Conservation (phyloP, 1,140 invertebrate genomes). For the Thaumatotibia leucotreta region DNA sequence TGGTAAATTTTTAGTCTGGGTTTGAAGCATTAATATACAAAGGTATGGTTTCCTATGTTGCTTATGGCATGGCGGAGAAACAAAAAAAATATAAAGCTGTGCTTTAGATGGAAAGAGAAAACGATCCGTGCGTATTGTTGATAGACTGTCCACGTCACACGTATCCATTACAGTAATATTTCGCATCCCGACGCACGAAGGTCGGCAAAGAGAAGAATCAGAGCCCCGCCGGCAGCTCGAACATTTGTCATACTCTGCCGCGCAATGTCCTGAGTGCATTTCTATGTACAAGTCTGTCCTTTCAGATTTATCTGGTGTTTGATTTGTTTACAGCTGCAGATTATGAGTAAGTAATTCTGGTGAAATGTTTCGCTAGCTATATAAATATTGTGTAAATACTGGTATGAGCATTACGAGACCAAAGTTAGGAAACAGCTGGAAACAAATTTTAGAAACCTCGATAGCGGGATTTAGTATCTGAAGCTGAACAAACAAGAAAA, state of each 20-base stretch:
- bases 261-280: constrained; percentile 54
- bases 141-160: constrained; percentile 41
- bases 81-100: neutral
- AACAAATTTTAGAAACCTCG: too few relatives aligned
- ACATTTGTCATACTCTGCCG: constrained; percentile 64
- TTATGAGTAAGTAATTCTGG: neutral
- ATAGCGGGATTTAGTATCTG: too few relatives aligned
- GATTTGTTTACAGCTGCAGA: constrained; percentile 53
- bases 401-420: too few relatives aligned
- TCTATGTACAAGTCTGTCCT: constrained; percentile 50
- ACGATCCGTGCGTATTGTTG: too few relatives aligned
- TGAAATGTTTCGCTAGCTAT: neutral
- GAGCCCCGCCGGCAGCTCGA: constrained; percentile 27
- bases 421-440: too few relatives aligned
- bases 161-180: constrained; percentile 59
- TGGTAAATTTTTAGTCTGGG: too few relatives aligned
- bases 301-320: constrained; percentile 42
- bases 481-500: too few relatives aligned
- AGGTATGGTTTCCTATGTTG: too few relatives aligned
- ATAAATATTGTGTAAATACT: too few relatives aligned
- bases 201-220: constrained; percentile 46
- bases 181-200: constrained; percentile 27
- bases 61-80: too few relatives aligned
- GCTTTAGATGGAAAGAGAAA: neutral
- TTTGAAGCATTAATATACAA: too few relatives aligned